phyloP scores from a whole-genome alignment of 2,888 invertebrate species.

The Sclerodermus sp. region DNA sequence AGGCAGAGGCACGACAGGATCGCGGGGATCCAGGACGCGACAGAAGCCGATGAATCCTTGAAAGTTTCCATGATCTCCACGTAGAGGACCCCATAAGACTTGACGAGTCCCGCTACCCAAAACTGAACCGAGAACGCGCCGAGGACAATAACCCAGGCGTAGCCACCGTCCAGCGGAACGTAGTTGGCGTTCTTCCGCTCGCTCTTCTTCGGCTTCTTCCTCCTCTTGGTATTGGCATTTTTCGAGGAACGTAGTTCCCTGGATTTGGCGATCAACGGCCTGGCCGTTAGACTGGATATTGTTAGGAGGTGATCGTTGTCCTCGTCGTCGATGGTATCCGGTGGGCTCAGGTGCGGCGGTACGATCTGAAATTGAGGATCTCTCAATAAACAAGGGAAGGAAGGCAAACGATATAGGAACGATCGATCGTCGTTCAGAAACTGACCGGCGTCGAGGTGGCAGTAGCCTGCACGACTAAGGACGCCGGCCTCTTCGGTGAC shows the following conservation, averaged over 20 bases:
- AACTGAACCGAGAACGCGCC: constrained; percentile 81
- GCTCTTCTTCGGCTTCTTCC: constrained; percentile 23
- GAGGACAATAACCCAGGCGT: constrained; percentile 76
- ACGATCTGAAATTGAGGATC: constrained; percentile 32
- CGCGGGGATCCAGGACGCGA: constrained; percentile 81
- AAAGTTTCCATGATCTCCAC: constrained; percentile 81
- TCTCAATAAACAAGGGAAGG: too few relatives aligned
- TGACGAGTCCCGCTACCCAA: constrained; percentile 79
- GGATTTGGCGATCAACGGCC: constrained; percentile 72
- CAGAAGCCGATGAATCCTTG: constrained; percentile 72
- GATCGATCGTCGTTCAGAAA: too few relatives aligned
- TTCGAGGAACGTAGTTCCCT: constrained; percentile 62
- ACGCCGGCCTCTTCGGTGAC: constrained; percentile 56
- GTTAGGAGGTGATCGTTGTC: constrained; percentile 75
- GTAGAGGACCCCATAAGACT: constrained; percentile 79
- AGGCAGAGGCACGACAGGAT: constrained; percentile 75
- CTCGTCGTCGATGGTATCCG: constrained; percentile 62
- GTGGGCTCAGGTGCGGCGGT: constrained; percentile 56
- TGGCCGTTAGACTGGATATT: constrained; percentile 72
- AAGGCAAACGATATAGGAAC: too few relatives aligned
- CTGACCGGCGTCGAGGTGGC: constrained; percentile 49
- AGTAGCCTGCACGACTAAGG: constrained; percentile 58
- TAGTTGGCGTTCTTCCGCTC: constrained; percentile 36
- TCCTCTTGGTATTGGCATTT: constrained; percentile 25
- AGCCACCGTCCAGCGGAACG: constrained; percentile 71